Base-by-base conservation (phyloP, 2,888 invertebrate species). In the Drosophila greeni region DNA sequence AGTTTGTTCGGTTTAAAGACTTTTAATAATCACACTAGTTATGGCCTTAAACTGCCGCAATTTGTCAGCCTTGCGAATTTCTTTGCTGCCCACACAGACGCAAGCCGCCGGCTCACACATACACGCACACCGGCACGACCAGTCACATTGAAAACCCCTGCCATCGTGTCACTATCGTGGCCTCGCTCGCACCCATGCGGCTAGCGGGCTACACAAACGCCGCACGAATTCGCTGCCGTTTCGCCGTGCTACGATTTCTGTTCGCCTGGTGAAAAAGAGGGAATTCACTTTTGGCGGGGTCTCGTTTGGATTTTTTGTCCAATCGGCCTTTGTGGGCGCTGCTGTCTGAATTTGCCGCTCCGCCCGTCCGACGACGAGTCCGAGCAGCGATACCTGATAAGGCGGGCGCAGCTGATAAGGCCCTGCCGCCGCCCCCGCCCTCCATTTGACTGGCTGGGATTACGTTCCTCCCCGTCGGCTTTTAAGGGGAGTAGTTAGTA, bases 241-340 rank as follows among this genome's bases (percentile, higher is more conserved):
- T 67, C 68, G 56, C 12, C 73, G 54, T 47, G 36, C 76, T 77
- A 34, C 24, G 54, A 64, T 71, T 84, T 67, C 84, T 88, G 88
- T 5, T 72, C 74, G 81, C 88, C 86, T 88, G 84, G 83, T 87
- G 82, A 84, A 88, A 88, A 88, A 88, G 88, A 88, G 88, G 88
- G 88, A 88, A 88, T 88, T 88, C 87, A 88, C 87, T 88, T 88
- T 88, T 88, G 88, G 88, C 88, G 88, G 88, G 88, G 88, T 88
- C 86, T 88, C 85, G 87, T 87, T 87, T 87, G 45, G 45, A 47
- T 87, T 87, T 77, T 83, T 84, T 72, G 80, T 82, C 79, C 84
- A 83, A 81, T 82, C 79, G 76, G 75, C 82, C 77, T 82, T 75
- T 81, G 76, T 80, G 84, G 67, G 68, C 68, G 70, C 69, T 70